phyloP scores from a whole-genome alignment of 2,797 vertebrate species.

The Otolemur crassicaudatus region DNA sequence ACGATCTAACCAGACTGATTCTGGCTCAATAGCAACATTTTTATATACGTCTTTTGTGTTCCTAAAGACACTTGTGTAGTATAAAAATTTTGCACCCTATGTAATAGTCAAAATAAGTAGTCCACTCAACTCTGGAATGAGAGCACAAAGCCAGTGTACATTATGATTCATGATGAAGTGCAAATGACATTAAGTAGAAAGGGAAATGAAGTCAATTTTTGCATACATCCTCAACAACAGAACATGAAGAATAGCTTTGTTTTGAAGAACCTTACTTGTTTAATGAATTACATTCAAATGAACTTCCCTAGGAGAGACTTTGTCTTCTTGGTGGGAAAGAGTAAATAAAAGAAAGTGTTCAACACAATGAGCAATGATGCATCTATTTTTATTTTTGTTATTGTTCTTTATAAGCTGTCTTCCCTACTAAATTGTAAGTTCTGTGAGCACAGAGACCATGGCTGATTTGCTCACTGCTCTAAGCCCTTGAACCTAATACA shows the following conservation, averaged over 20 bases:
- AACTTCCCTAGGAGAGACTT: not conserved
- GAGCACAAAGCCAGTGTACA: not conserved
- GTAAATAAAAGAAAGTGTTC: not conserved
- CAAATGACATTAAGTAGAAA: not conserved
- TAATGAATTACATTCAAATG: not conserved
- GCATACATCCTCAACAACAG: not conserved
- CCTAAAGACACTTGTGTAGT: not conserved
- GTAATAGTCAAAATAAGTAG: not conserved
- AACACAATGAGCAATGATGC: not conserved
- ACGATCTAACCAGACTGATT: not conserved
- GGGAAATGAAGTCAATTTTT: not conserved
- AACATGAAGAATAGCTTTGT: not conserved
- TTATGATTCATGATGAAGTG: not conserved
- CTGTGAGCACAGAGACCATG: not conserved
- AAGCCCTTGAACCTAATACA: not conserved
- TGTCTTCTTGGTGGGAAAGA: not conserved
- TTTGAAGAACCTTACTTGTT: not conserved
- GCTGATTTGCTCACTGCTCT: not conserved
- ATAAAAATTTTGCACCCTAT: not conserved
- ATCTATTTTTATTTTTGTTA: not conserved
- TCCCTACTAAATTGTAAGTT: not conserved
- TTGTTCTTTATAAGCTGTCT: not conserved
- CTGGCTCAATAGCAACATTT: slow-evolving; percentile 21
- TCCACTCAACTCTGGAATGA: slow-evolving; percentile 5
- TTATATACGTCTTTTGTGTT: not conserved